Conservation (phyloP, 2,797 vertebrate species). For the Halcyon smyrnensis region DNA sequence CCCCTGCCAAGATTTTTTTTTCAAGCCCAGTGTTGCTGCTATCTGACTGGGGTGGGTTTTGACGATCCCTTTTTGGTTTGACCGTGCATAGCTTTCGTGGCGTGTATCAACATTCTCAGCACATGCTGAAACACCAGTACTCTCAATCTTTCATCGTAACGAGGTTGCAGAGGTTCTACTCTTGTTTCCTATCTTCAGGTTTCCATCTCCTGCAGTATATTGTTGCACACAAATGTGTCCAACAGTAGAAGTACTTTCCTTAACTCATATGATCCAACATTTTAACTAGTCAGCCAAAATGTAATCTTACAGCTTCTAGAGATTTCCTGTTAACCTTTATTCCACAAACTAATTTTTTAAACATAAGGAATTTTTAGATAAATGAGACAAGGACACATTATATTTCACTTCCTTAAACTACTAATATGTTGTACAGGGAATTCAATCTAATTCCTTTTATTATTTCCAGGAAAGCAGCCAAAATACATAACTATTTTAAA, state of each 20-base stretch:
- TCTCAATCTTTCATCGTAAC: neutral
- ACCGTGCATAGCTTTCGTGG: neutral
- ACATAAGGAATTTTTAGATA: neutral
- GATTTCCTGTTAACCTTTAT: neutral
- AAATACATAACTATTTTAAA: neutral
- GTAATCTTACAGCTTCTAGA: neutral
- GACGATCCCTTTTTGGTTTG: neutral
- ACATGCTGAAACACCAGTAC: neutral
- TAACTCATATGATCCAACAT: neutral
- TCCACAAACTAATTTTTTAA: neutral
- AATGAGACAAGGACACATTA: neutral
- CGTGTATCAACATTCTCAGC: neutral
- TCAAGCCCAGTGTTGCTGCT: neutral
- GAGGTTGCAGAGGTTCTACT: neutral
- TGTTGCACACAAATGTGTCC: neutral
- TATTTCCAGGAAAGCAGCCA: constrained; percentile 6
- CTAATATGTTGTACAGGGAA: neutral
- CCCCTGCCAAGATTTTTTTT: neutral
- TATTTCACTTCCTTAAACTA: neutral
- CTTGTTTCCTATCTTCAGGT: neutral
- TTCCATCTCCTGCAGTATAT: neutral
- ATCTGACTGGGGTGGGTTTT: neutral
- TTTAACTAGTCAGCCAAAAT: neutral
- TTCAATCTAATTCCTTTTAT: neutral
- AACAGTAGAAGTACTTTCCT: neutral